Evolutionary conservation across 2,888 invertebrate species (phyloP).

Genomic region (Sicus ferrugineus): DNA sequence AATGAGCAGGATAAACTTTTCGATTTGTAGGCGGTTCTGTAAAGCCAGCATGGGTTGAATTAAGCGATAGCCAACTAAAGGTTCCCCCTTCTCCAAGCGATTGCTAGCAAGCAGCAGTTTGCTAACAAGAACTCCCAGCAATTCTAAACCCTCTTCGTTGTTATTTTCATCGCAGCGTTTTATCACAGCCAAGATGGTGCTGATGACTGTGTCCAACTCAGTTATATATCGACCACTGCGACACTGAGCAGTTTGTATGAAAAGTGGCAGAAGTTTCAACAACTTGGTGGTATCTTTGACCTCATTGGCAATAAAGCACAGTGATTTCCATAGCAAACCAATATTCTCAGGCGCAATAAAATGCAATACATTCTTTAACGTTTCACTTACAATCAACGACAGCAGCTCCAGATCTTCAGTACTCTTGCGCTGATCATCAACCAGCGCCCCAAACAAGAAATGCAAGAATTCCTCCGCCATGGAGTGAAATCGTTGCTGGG

Average conservation of each 20-base stretch:
- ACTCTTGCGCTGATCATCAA: constrained; percentile 51
- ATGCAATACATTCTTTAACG: constrained; percentile 71
- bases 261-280: constrained; percentile 68
- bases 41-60: constrained; percentile 71
- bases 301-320: constrained; percentile 60
- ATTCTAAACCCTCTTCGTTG: constrained; percentile 36
- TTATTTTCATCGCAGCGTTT: constrained; percentile 39
- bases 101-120: constrained; percentile 71
- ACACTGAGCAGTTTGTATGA: constrained; percentile 71
- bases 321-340: constrained; percentile 72
- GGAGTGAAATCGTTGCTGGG: constrained; percentile 85
- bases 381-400: constrained; percentile 73
- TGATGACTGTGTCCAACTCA: constrained; percentile 70
- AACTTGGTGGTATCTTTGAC: constrained; percentile 37
- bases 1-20: constrained; percentile 74
- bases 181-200: constrained; percentile 64
- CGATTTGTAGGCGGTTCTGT: constrained; percentile 68
- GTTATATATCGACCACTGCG: constrained; percentile 72
- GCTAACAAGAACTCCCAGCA: constrained; percentile 65
- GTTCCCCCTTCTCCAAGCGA: constrained; percentile 71
- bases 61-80: constrained; percentile 77
- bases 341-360: constrained; percentile 72
- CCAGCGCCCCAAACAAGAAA: constrained; percentile 71
- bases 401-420: constrained; percentile 47
- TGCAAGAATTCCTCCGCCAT: constrained; percentile 77